Percentiles rank a stretch among this genome's conserved stretches.
phyloP scores from a whole-genome alignment of 2,888 invertebrate genomes.

The Conchocele bisecta region DNA sequence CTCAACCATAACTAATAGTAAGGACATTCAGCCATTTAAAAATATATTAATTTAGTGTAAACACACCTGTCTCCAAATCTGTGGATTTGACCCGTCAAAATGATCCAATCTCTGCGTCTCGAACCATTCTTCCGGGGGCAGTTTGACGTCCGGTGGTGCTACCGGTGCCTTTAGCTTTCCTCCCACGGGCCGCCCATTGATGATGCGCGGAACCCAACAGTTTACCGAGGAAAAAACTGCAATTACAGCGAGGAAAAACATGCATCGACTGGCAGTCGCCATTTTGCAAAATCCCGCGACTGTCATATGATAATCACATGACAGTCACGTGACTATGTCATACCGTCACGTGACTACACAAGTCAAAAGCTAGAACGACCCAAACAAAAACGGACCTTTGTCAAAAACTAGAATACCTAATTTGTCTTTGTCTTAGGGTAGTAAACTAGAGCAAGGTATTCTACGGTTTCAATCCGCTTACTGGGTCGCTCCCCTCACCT shows the following conservation, averaged over 20 bases:
- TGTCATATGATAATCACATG: slow-evolving; percentile 39
- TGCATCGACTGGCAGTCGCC: slow-evolving; percentile 10
- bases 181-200: slow-evolving; percentile 54
- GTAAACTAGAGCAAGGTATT: too few species aligned
- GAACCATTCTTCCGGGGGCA: slow-evolving; percentile 88
- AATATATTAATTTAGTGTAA: too few species aligned
- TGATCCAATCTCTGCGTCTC: slow-evolving; percentile 91
- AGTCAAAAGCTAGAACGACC: too few species aligned
- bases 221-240: slow-evolving; percentile 2
- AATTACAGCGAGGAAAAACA: background rate
- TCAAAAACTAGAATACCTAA: too few species aligned
- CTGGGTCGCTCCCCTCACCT: too few species aligned
- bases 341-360: too few species aligned
- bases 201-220: slow-evolving; percentile 49
- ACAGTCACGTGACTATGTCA: slow-evolving; percentile 5
- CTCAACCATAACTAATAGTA: too few species aligned
- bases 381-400: too few species aligned
- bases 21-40: too few species aligned
- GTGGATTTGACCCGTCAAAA: slow-evolving; percentile 88
- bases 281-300: slow-evolving; percentile 29
- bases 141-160: slow-evolving; percentile 7
- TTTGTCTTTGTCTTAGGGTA: too few species aligned
- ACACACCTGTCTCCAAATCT: slow-evolving; percentile 94
- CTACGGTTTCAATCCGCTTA: too few species aligned
- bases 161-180: slow-evolving; percentile 51